These are phyloP conservation scores for Eriocheir sinensis DNA, from an alignment of 1,140 invertebrate species.

Conservation along the genomic window DNA sequence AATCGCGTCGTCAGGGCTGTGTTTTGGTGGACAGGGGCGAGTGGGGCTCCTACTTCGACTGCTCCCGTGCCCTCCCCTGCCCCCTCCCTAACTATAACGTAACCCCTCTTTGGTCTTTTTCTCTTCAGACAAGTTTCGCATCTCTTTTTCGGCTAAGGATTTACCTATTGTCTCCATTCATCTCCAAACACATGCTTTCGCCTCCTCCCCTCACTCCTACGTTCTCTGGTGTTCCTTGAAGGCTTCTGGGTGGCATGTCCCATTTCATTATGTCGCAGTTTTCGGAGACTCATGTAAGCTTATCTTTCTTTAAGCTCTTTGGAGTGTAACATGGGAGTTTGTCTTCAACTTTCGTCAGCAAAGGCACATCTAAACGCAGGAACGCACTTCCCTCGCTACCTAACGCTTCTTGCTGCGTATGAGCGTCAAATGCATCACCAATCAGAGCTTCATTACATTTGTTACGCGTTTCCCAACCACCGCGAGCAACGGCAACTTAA, in stretches of 20 bases:
- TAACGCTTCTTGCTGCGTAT: background rate
- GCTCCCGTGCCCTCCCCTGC: background rate
- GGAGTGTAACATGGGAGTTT: background rate
- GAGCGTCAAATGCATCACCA: background rate
- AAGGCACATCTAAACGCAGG: constrained; percentile 11
- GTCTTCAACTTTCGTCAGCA: background rate
- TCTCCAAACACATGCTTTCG: background rate
- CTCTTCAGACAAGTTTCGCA: background rate
- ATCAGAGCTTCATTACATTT: background rate
- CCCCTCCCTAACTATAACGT: background rate
- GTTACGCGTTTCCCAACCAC: background rate
- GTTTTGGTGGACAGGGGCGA: constrained; percentile 35
- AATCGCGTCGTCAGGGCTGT: constrained; percentile 51
- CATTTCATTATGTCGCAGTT: background rate
- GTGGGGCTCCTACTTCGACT: background rate
- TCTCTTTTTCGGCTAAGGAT: background rate
- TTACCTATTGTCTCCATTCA: background rate
- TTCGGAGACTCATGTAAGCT: background rate
- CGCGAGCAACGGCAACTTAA: background rate
- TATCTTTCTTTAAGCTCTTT: background rate
- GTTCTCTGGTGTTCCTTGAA: constrained; percentile 23
- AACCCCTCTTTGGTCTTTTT: background rate
- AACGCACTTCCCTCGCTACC: constrained; percentile 7
- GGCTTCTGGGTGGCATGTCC: background rate
- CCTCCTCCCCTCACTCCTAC: background rate